Evolutionary conservation across 37 sponge, comb jelly and placozoan genomes (phyloP).

Genomic region (Chondrilla cf. caribensis): DNA sequence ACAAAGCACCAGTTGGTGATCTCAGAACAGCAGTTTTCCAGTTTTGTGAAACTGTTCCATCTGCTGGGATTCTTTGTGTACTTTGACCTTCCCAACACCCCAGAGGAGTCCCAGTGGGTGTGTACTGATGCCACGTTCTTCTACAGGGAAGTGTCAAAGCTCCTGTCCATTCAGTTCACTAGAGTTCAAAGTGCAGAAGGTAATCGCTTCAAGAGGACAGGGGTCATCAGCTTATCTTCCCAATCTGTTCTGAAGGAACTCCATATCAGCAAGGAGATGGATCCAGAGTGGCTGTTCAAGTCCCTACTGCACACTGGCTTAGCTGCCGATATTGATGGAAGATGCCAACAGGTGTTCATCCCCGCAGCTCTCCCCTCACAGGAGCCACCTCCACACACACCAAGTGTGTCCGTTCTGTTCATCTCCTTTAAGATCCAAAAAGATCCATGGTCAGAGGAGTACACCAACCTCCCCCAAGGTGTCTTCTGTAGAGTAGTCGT

Average conservation of each 20-base stretch:
- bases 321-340: neutral
- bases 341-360: neutral
- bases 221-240: neutral
- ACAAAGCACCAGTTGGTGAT: neutral
- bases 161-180: constrained; percentile 10
- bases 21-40: constrained; percentile 3
- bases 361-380: neutral
- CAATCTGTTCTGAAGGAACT: neutral
- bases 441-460: neutral
- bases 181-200: too few species aligned
- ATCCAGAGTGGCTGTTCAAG: neutral
- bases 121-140: constrained; percentile 5
- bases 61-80: neutral
- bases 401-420: neutral
- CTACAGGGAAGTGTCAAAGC: constrained; percentile 12
- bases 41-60: neutral
- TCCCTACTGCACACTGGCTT: neutral
- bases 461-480: constrained; percentile 8
- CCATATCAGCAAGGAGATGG: neutral
- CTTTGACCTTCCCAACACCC: neutral
- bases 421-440: neutral
- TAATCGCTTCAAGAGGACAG: neutral
- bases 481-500: constrained; percentile 8
- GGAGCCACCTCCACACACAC: neutral
- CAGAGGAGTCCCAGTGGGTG: neutral